Evolutionary conservation across 2,797 vertebrate species (phyloP).

Genomic region (Sebastes vulpes): DNA sequence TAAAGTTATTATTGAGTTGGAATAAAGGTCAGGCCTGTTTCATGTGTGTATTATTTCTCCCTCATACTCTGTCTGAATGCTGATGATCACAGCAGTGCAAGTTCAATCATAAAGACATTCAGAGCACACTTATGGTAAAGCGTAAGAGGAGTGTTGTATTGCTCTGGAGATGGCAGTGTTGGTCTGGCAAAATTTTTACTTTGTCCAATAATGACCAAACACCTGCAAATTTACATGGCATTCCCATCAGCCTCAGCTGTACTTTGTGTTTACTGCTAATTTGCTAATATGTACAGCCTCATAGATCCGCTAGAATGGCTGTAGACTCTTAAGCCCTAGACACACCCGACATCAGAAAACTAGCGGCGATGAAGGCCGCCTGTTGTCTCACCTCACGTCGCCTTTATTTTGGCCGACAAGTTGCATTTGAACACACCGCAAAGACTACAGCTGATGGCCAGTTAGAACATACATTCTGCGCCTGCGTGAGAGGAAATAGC

Average conservation of each 20-base stretch:
- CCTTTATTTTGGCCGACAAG: too few relatives aligned
- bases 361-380: too few relatives aligned
- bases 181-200: background rate
- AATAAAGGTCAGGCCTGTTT: conserved; percentile 33
- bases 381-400: too few relatives aligned
- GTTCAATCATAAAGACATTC: background rate
- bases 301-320: too few relatives aligned
- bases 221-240: background rate
- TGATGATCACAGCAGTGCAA: background rate
- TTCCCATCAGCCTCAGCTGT: background rate
- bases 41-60: background rate
- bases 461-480: too few relatives aligned
- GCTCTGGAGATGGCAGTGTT: background rate
- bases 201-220: background rate
- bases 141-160: background rate
- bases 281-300: too few relatives aligned
- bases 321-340: too few relatives aligned
- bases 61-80: background rate
- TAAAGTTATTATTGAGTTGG: conserved; percentile 4
- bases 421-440: too few relatives aligned
- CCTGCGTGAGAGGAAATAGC: too few relatives aligned
- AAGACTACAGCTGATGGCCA: too few relatives aligned
- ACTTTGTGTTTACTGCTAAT: too few relatives aligned
- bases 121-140: background rate
- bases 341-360: too few relatives aligned